Base-by-base conservation (phyloP, 2,797 vertebrate genomes). In the Myiothlypis coronata region DNA sequence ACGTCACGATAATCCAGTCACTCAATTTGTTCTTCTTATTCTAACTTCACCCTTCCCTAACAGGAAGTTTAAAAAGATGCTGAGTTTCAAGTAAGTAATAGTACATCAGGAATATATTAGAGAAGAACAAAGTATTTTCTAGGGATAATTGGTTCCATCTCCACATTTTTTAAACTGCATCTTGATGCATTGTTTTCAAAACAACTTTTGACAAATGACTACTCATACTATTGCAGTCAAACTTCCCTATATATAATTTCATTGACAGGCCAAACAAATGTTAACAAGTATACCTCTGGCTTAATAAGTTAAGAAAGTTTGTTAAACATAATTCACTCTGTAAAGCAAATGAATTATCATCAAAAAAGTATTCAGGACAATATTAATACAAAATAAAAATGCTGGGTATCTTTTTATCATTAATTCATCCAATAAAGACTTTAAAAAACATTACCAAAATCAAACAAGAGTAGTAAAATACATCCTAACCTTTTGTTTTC, bases 1-100 rank as follows among this genome's bases (percentile, higher is more conserved):
- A 53, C 19, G 21, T 30, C 87, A 78, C 0, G 0, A 50, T 44
- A 76, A 30, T 75, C 43, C 23, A 61, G 43, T 32, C 0, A 0
- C 63, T 64, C 43, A 3, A 8, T 67, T 35, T 60, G 44, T n/a
- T 91, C 53, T 72, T 88, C 67, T 49, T 41, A 11, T 37, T 79
- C 74, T 52, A 79, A 82, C 3, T 23, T 34, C 60, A 77, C 15
- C n/a, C 11, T 53, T 81, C 69, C 41, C 56, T 83, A 81, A 50
- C 2, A 47, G 34, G 30, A 75, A 75, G 46, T 71, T 61, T 41
- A 20, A 81, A 91, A 89, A 53, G 52, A 83, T 18, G 24, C 26
- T 46, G 44, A 82, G 80, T 59, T 74, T 60, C 56, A 74, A 43
- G n/a, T 39, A 41, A 60, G 37, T 68, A 87, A 63, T 2, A 8